Conservation (phyloP, 2,888 invertebrate species). For the Autographa gamma region DNA sequence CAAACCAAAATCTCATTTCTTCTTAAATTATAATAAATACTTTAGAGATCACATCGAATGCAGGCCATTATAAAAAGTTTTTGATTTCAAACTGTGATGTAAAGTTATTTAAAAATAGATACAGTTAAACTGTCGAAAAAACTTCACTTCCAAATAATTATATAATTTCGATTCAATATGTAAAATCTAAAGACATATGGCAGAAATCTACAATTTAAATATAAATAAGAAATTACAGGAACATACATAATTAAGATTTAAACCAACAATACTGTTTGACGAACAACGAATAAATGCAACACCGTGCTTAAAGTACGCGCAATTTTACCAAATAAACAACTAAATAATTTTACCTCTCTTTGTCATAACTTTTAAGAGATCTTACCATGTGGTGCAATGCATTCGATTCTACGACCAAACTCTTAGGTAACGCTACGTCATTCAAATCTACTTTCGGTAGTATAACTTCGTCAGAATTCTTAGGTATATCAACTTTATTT, state of each 20-base stretch:
- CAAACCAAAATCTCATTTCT: constrained; percentile 27
- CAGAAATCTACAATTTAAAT: constrained; percentile 18
- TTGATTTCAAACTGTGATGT: constrained; percentile 5
- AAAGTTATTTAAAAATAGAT: constrained; percentile 5
- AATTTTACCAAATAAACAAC: constrained; percentile 10
- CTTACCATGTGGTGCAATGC: constrained; percentile 72
- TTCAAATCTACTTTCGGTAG: constrained; percentile 34
- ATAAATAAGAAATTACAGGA: constrained; percentile 16
- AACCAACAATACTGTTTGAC: constrained; percentile 35
- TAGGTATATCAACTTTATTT: constrained; percentile 51
- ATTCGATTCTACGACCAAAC: constrained; percentile 66
- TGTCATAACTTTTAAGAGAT: constrained; percentile 77
- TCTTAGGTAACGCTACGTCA: constrained; percentile 64
- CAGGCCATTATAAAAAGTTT: constrained; percentile 9
- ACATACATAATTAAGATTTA: constrained; percentile 14
- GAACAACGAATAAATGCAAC: constrained; percentile 58
- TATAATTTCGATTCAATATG: not conserved
- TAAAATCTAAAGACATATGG: constrained; percentile 28
- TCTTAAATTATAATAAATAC: constrained; percentile 22
- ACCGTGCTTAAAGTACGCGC: constrained; percentile 28
- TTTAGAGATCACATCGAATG: constrained; percentile 48
- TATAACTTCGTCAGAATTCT: not conserved
- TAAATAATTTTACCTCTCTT: constrained; percentile 60
- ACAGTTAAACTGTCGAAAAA: constrained; percentile 11
- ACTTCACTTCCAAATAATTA: not conserved